Evolutionary conservation across 2,797 vertebrate genomes (phyloP).

Genomic region (Dicrostonyx torquatus): DNA sequence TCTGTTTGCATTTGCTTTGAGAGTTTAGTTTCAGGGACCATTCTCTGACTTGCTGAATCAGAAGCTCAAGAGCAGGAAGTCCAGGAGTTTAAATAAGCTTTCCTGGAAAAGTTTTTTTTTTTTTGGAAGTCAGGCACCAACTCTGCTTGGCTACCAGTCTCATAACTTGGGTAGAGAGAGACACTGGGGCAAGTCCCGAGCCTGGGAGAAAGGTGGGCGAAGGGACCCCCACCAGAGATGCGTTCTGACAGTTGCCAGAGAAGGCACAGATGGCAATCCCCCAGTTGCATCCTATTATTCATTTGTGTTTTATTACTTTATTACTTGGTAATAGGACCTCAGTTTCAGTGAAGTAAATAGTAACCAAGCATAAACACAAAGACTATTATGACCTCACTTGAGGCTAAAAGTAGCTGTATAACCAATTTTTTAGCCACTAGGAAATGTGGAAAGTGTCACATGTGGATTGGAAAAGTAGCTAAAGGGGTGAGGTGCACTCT

Average conservation of each 20-base stretch:
- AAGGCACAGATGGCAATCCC: neutral
- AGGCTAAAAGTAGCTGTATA: neutral
- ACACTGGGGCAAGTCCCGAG: neutral
- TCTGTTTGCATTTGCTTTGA: neutral
- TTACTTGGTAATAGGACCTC: neutral
- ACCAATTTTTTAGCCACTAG: neutral
- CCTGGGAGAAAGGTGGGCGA: neutral
- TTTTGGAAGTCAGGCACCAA: neutral
- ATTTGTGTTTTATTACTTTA: neutral
- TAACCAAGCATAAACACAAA: conserved; percentile 3
- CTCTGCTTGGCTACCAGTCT: neutral
- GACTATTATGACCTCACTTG: neutral
- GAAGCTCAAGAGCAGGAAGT: conserved; percentile 3
- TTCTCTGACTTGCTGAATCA: neutral
- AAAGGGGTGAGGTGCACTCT: neutral
- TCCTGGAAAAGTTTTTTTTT: neutral
- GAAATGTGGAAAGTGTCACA: neutral
- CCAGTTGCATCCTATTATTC: neutral
- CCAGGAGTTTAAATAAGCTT: conserved; percentile 34
- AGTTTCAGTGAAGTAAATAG: neutral
- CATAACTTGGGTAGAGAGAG: neutral
- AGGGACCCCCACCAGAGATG: neutral
- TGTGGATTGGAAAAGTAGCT: neutral
- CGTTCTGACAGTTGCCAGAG: neutral
- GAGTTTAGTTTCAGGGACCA: neutral